Base-by-base conservation (phyloP, 2,113 vertebrate genomes). In the Etheostoma cragini region DNA sequence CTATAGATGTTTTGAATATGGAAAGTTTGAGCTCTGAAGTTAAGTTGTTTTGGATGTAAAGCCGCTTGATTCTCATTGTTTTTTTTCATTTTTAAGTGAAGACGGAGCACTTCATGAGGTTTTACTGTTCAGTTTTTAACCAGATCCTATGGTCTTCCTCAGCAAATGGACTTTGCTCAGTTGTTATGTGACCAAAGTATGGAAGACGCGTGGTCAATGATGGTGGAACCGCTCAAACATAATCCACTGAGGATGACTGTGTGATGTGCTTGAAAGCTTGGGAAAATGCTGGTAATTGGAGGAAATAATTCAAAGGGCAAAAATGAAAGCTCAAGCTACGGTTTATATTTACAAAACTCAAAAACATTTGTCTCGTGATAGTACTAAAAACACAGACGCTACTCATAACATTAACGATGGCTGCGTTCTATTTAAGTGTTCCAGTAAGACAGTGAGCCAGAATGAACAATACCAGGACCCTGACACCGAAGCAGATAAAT, bases 111-210 rank as follows among this genome's bases (percentile, higher is more conserved):
- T 53, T 52, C 16, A 50, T 3, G 19, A 60, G 17, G 24, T 60
- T 35, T 61, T 2, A n/a, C 17, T 60, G 19, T 49, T 47, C n/a
- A 52, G 16, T 42, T 46, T 69, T 72, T 8, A 54, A 22, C 54
- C 33, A 57, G 19, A 60, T 47, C 4, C 49, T 54, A 52, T 52
- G 22, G 49, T 73, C 38, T 50, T 67, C 24, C 12, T 63, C n/a
- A 38, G 53, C 11, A 26, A 22, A 76, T 53, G 30, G 1, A 58
- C 47, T 53, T 42, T 54, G 62, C 26, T 76, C 52, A 38, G n/a
- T 54, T 75, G 46, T 54, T 69, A 62, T 66, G 80, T 82, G 79
- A 76, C 19, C 52, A 19, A 35, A 54, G 19, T 72, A 60, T n/a
- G 14, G 49, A 57, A 57, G 42, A 49, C 19, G 5, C 52, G 24